Base-by-base conservation (phyloP, 2,888 invertebrate species). In the Pyrrhosoma nymphula region DNA sequence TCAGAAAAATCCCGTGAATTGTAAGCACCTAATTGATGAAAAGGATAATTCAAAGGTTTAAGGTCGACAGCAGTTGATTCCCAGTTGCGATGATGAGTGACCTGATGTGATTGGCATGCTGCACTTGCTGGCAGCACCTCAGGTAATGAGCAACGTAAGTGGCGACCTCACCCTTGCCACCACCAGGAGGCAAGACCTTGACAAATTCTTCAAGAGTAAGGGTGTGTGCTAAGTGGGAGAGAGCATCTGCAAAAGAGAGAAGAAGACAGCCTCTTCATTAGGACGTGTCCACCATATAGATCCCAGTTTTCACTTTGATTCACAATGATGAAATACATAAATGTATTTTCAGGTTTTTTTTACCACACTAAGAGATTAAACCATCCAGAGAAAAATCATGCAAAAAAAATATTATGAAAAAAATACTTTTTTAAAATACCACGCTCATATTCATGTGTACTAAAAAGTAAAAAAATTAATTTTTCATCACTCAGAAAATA, bases 11-110 rank as follows among this genome's bases (percentile, higher is more conserved):
- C n/a, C n/a, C n/a, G 10, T 75, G 69, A 69, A 35, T n/a, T 26
- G 16, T 35, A 47, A 75, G 93, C 69, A 47, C 39, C 93, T 75
- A 93, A 63, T 35, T 26, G 69, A 47, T 82, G 82, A 69, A n/a
- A n/a, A 55, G 26, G 14, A 88, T 47, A 14, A 26, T 56, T 89
- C 89, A 89, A 12, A 96, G 95, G 95, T 96, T 95, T 20, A 96
- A 95, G 26, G 96, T 95, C 14, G 95, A 95, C 8, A 96, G 95
- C 47, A 98, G 96, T 96, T 98, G 98, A 95, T 97, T 97, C 90
- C 98, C 98, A 60, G 98, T 98, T 16, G 97, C 97, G 96, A 97
- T 97, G 90, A 98, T 97, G 97, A 98, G 97, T 88, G 97, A 97
- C 95, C 97, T 97, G 95, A 98, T 97, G 95, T 98, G 97, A 96